phyloP scores from a whole-genome alignment of 1,140 invertebrate genomes.

The Eriocheir sinensis region DNA sequence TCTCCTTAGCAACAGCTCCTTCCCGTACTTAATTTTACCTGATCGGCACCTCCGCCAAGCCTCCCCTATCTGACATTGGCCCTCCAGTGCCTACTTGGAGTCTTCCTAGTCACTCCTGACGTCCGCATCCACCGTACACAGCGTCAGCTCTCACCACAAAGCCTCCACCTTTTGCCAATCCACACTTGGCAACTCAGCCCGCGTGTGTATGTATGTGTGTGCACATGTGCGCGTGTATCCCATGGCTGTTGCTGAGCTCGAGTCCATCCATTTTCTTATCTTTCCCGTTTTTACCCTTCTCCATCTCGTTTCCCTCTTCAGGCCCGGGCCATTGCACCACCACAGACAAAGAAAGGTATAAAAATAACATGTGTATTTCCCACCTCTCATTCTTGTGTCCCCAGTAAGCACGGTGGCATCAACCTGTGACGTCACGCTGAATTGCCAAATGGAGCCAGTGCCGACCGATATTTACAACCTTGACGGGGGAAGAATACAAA shows the following conservation, averaged over 20 bases:
- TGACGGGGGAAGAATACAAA: background rate
- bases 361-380: background rate
- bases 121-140: background rate
- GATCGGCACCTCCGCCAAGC: background rate
- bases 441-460: background rate
- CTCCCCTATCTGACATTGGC: background rate
- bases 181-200: background rate
- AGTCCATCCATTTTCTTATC: conserved; percentile 12
- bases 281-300: background rate
- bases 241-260: background rate
- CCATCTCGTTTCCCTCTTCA: background rate
- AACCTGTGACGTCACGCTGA: background rate
- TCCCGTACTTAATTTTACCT: background rate
- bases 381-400: background rate
- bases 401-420: background rate
- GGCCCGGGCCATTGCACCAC: background rate
- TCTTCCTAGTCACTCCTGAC: background rate
- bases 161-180: background rate
- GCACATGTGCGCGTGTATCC: background rate
- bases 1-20: background rate
- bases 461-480: background rate
- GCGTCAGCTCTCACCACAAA: background rate
- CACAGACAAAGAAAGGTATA: background rate
- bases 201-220: too few species aligned
- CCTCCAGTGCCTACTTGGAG: background rate